phyloP scores from a whole-genome alignment of 2,888 invertebrate species.

The Harpagoxenus sublaevis region DNA sequence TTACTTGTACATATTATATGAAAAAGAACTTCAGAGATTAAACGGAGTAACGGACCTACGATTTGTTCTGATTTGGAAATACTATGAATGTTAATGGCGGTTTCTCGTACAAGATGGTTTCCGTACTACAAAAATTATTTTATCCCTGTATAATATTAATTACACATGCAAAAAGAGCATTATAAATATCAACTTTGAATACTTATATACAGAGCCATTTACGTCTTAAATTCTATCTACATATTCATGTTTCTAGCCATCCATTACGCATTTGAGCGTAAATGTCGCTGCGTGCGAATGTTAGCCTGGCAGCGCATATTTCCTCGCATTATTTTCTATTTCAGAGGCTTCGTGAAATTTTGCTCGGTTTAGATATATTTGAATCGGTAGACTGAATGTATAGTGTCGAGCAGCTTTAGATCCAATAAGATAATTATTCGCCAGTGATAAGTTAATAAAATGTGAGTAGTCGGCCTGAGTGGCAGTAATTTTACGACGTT shows the following conservation, averaged over 20 bases:
- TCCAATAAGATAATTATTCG: too few species aligned
- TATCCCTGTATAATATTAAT: not conserved
- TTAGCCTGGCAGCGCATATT: not conserved
- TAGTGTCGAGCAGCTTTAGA: too few species aligned
- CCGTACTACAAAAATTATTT: not conserved
- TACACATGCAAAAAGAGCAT: not conserved
- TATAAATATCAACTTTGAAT: not conserved
- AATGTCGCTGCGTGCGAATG: conserved; percentile 21
- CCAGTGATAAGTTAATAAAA: too few species aligned
- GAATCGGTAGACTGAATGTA: not conserved
- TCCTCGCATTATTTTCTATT: conserved; percentile 24
- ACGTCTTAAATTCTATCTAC: conserved; percentile 79
- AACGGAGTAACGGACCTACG: not conserved
- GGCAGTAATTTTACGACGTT: too few species aligned
- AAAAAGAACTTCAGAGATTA: not conserved
- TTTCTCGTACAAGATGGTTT: not conserved
- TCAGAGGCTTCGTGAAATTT: conserved; percentile 12
- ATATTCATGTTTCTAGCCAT: conserved; percentile 80
- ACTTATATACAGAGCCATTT: conserved; percentile 50
- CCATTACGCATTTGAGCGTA: conserved; percentile 50
- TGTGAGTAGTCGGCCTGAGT: too few species aligned
- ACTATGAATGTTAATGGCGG: not conserved
- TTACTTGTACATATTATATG: not conserved
- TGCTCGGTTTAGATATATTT: conserved; percentile 12
- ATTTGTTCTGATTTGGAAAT: not conserved